Evolutionary conservation across 2,113 vertebrate genomes (phyloP).

Genomic region (Aramus guarauna): DNA sequence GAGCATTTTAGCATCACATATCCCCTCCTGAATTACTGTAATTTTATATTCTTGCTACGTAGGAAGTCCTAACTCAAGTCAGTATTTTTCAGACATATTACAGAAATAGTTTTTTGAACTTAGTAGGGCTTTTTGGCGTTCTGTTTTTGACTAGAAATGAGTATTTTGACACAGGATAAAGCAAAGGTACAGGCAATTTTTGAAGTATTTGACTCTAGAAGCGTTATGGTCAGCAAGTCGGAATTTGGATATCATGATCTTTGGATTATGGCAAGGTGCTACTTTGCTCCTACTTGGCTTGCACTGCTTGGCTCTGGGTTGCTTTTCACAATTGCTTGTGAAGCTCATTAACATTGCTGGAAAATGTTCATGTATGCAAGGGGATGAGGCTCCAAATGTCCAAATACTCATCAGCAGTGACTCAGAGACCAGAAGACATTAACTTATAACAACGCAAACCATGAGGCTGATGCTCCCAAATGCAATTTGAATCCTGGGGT

Average conservation of each 20-base stretch:
- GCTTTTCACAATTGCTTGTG: not conserved
- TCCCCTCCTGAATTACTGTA: not conserved
- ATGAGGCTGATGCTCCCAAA: not conserved
- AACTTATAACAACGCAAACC: not conserved
- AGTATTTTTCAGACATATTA: not conserved
- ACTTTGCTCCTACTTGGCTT: not conserved
- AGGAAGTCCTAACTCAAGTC: not conserved
- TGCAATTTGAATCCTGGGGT: not conserved
- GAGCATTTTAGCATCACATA: not conserved
- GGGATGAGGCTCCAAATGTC: not conserved
- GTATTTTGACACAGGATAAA: not conserved
- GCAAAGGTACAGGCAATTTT: not conserved
- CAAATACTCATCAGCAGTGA: not conserved
- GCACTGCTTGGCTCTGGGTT: not conserved
- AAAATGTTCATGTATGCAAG: not conserved
- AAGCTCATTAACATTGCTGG: not conserved
- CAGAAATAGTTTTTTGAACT: not conserved
- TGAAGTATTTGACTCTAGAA: not conserved
- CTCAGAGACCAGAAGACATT: conserved; percentile 3
- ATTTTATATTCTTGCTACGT: not conserved
- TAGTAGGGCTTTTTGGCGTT: not conserved
- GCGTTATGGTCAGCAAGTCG: not conserved
- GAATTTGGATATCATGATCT: not conserved
- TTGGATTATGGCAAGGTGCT: not conserved
- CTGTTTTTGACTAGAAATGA: not conserved